phyloP scores from a whole-genome alignment of 2,113 vertebrate species.

The Triplophysa siluroides region DNA sequence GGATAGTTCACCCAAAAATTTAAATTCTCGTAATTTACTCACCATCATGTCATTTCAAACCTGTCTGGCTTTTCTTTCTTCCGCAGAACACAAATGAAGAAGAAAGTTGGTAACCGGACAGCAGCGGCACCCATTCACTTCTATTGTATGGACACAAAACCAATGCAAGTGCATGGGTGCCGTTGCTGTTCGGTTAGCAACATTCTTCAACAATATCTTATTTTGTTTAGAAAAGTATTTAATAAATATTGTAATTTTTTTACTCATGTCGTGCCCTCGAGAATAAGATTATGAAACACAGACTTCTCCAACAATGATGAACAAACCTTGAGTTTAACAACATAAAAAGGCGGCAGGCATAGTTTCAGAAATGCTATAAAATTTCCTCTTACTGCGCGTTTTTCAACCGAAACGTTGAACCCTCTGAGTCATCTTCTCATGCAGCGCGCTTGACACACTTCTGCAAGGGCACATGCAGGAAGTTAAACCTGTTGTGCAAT shows the following conservation, averaged over 20 bases:
- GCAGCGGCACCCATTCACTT: too few species aligned
- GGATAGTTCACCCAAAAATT: neutral
- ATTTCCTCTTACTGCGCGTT: neutral
- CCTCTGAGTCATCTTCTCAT: conserved; percentile 6
- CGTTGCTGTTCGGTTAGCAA: too few species aligned
- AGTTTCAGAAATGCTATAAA: conserved; percentile 28
- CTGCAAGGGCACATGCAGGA: conserved; percentile 2
- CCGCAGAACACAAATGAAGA: neutral
- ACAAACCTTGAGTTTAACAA: conserved; percentile 20
- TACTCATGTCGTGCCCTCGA: conserved; percentile 17
- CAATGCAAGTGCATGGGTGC: too few species aligned
- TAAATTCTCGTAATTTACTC: neutral
- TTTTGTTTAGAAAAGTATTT: neutral
- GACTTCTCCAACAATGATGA: conserved; percentile 18
- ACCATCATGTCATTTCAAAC: neutral
- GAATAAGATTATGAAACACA: conserved; percentile 34
- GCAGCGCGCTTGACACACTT: conserved; percentile 16
- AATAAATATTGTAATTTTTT: too few species aligned
- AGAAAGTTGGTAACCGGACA: too few species aligned
- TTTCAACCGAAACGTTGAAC: neutral
- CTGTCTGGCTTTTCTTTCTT: neutral
- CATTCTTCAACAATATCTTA: neutral
- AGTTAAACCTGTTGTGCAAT: conserved; percentile 31
- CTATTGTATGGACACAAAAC: too few species aligned
- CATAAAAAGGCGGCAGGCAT: conserved; percentile 14